A percentile compares a stretch with the other conserved stretches of the same genome.
These are phyloP conservation scores for Grammomys dolichurus DNA, from an alignment of 2,113 vertebrate genomes.

Conservation along the genomic window DNA sequence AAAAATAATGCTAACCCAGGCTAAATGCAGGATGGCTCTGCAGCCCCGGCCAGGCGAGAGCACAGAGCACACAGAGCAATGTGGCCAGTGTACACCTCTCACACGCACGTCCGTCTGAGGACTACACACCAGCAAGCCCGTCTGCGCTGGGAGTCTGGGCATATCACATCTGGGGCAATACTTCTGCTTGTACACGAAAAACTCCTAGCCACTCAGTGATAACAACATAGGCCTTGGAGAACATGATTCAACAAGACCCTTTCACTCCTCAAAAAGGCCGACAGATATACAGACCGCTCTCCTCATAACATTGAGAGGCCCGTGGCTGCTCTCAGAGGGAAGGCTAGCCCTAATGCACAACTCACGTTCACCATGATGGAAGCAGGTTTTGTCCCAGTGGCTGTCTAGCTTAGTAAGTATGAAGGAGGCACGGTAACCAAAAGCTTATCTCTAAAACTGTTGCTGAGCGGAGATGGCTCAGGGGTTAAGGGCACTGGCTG, in stretches of 20 bases:
- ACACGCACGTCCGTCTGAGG: background rate
- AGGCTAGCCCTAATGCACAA: background rate
- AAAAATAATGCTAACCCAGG: slow-evolving; percentile 10
- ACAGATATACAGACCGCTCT: background rate
- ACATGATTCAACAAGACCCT: background rate
- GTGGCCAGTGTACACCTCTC: rapidly evolving
- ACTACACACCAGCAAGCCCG: background rate
- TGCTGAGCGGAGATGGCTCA: background rate
- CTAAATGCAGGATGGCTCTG: background rate
- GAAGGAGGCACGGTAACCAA: background rate
- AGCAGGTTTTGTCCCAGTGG: background rate
- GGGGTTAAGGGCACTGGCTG: background rate
- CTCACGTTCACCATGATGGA: background rate
- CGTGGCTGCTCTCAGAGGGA: background rate
- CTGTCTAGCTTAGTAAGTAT: background rate
- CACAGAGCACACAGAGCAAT: background rate
- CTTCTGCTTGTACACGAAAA: slow-evolving; percentile 44
- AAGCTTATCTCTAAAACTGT: background rate
- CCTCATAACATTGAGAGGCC: background rate
- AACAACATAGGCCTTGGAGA: background rate
- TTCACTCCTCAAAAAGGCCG: background rate
- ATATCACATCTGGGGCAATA: background rate
- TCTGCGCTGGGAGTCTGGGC: background rate
- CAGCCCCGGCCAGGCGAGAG: background rate
- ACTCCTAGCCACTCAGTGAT: background rate